Evolutionary conservation across 37 sponge, comb jelly and placozoan species (phyloP).

Genomic region (Ephydatia muelleri): DNA sequence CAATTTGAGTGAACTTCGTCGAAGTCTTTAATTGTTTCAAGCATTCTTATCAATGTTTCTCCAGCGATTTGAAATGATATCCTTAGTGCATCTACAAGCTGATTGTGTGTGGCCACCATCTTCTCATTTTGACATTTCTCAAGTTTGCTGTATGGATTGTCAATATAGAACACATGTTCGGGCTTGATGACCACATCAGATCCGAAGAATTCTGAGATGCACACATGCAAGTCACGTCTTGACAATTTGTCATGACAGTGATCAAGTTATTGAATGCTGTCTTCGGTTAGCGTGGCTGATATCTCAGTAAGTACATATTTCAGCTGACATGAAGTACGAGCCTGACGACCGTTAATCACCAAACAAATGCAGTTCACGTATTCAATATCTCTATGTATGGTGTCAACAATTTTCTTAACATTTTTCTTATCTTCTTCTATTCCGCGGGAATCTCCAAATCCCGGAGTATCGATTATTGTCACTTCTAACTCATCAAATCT

Average conservation of each 20-base stretch:
- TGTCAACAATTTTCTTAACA: conserved; percentile 28
- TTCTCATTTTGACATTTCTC: conserved; percentile 35
- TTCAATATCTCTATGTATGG: conserved; percentile 3
- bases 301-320: conserved; percentile 42
- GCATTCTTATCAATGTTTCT: conserved; percentile 10
- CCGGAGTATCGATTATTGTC: conserved; percentile 50
- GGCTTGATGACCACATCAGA: not conserved
- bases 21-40: conserved; percentile 14
- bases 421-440: conserved; percentile 34
- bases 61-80: conserved; percentile 10
- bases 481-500: conserved; percentile 9
- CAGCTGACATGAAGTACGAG: conserved; percentile 12
- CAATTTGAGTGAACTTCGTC: conserved; percentile 15
- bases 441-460: conserved; percentile 46
- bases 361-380: conserved; percentile 46
- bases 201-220: conserved; percentile 28
- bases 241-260: conserved; percentile 36
- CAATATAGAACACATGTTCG: conserved; percentile 27
- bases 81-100: conserved; percentile 8
- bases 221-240: no score
- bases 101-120: not conserved
- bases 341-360: conserved; percentile 36
- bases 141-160: conserved; percentile 54
- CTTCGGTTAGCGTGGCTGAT: conserved; percentile 43
- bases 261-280: conserved; percentile 22